Conservation (phyloP, 2,113 vertebrate genomes). For the Xenotilapia longispinis region DNA sequence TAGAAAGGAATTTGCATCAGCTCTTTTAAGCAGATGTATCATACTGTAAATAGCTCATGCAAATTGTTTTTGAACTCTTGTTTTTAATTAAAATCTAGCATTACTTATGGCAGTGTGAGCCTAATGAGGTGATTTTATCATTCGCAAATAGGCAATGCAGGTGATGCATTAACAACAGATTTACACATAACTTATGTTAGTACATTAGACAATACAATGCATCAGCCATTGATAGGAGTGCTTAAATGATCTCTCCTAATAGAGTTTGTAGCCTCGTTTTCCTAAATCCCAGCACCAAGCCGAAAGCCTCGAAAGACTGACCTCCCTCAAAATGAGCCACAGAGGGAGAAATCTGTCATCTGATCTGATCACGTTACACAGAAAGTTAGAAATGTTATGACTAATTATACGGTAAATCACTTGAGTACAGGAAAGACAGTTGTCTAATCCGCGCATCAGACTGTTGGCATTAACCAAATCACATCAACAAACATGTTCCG, state of each 20-base stretch:
- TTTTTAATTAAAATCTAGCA: slow-evolving; percentile 9
- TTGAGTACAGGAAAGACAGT: not conserved
- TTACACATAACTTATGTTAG: slow-evolving; percentile 62
- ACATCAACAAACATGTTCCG: slow-evolving; percentile 23
- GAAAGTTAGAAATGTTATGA: not conserved
- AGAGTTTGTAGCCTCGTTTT: not conserved
- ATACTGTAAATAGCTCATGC: slow-evolving; percentile 19
- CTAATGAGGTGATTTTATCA: slow-evolving; percentile 50
- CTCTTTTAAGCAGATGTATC: not conserved
- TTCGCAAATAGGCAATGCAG: slow-evolving; percentile 42
- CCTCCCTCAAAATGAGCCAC: not conserved
- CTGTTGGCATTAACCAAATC: slow-evolving; percentile 5
- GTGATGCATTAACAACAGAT: slow-evolving; percentile 55
- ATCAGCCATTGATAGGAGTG: slow-evolving; percentile 48
- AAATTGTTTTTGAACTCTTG: not conserved
- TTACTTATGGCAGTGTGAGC: slow-evolving; percentile 49
- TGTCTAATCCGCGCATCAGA: slow-evolving; percentile 3
- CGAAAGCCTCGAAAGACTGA: not conserved
- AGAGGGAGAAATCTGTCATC: not conserved
- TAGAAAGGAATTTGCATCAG: slow-evolving; percentile 8
- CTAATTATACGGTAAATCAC: slow-evolving; percentile 11
- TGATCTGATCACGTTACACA: slow-evolving; percentile 6
- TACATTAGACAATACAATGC: slow-evolving; percentile 55
- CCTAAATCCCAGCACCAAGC: not conserved
- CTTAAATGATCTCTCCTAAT: slow-evolving; percentile 4